Base-by-base conservation (phyloP, 2,113 vertebrate species). In the Gadus macrocephalus region DNA sequence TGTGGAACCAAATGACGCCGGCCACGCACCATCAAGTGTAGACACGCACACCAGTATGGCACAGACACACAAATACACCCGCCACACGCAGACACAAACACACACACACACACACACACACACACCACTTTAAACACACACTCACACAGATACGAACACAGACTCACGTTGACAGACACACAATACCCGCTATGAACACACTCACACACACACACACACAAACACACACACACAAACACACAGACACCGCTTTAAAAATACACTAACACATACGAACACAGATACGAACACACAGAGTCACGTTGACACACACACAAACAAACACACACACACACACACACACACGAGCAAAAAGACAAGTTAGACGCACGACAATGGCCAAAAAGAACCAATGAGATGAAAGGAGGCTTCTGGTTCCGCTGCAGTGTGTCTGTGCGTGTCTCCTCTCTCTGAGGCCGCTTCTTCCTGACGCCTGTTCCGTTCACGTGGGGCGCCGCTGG, bases 71-170 rank as follows among this genome's bases (percentile, higher is more conserved):
- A n/a, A 5, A 7, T n/a, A n/a, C 55, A 58, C 55, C 4, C 55
- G 3, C 55, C 15, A 58, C 55, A 58, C 55, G n/a, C 55, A 58
- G 17, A 58, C 55, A 58, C 55, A 58, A 17, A 58, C 55, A 58
- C 55, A 58, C 55, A 58, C 55, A 58, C 55, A 58, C 55, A 58
- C 15, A 58, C 55, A n/a, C 55, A 58, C 55, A n/a, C 55, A 58
- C 2, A n/a, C 15, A 20, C 15, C 2, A 1, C 5, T 4, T 5
- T 12, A 58, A 5, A n/a, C 55, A 58, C 55, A 58, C 4, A 58
- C 22, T 22, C 20, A 62, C 61, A 20, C 20, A 20, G 20, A 20
- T 20, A 20, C 20, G 20, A 20, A 20, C 20, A 20, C 20, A 20
- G 20, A 20, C 20, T 20, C 20, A 20, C 20, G 1, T 20, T 20